These are phyloP conservation scores for Micropterix aruncella DNA, from an alignment of 2,888 invertebrate species.

Conservation along the genomic window DNA sequence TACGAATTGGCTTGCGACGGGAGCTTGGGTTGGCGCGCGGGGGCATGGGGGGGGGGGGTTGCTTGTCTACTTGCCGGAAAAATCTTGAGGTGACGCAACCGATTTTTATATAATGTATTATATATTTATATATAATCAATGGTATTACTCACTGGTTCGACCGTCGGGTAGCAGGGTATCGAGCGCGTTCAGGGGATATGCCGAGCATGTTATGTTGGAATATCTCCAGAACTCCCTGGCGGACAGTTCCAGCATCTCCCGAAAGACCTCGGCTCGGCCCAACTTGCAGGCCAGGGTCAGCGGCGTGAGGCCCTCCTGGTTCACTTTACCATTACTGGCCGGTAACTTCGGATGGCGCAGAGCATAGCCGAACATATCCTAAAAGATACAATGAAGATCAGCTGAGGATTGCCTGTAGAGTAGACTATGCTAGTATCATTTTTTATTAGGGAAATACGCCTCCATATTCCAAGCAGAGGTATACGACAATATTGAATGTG, in stretches of 20 bases:
- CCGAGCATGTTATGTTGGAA: slow-evolving; percentile 96
- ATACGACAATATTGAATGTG: no score
- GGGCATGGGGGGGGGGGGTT: no score
- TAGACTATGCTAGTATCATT: no score
- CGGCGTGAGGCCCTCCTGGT: slow-evolving; percentile 84
- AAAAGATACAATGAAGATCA: slow-evolving; percentile 14
- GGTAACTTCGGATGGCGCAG: slow-evolving; percentile 86
- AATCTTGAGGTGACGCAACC: no score
- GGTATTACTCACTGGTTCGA: slow-evolving; percentile 86
- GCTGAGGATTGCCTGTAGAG: no score
- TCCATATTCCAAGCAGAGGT: no score
- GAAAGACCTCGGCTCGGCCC: slow-evolving; percentile 91
- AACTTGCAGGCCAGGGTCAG: slow-evolving; percentile 92
- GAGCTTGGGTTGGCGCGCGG: no score
- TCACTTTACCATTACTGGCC: slow-evolving; percentile 83
- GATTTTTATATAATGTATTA: no score
- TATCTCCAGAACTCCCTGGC: slow-evolving; percentile 97
- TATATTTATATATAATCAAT: no score
- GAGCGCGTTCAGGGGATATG: slow-evolving; percentile 90
- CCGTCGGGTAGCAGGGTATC: slow-evolving; percentile 93
- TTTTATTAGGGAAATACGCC: no score
- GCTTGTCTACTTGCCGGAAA: no score
- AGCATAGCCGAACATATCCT: slow-evolving; percentile 99
- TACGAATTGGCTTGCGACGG: no score
- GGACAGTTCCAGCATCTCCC: slow-evolving; percentile 94